Conservation (phyloP, 1,140 invertebrate genomes). For the Hetaerina americana region DNA sequence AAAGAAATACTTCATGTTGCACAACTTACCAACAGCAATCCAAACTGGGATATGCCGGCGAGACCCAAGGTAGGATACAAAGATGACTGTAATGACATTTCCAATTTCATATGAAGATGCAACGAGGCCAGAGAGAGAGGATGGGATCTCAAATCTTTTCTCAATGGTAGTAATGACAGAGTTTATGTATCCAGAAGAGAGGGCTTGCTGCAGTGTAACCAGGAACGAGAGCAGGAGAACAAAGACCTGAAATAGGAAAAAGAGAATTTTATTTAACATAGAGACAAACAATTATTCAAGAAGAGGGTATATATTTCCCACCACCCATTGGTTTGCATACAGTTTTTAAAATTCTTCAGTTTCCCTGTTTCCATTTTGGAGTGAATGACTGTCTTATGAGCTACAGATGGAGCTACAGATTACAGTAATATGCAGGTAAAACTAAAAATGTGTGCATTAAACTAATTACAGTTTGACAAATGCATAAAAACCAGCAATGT, state of each 20-base stretch:
- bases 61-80: constrained; percentile 87
- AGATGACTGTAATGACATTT: constrained; percentile 88
- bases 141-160: constrained; percentile 90
- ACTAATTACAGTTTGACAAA: too few species aligned
- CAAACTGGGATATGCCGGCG: constrained; percentile 84
- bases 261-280: too few species aligned
- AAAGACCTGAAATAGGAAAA: constrained; percentile 58
- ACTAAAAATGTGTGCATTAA: too few species aligned
- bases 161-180: constrained; percentile 95
- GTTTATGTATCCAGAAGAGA: constrained; percentile 83
- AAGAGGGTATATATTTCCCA: too few species aligned
- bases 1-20: not conserved
- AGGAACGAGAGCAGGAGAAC: constrained; percentile 83
- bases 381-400: too few species aligned
- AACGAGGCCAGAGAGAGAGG: constrained; percentile 79
- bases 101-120: constrained; percentile 92
- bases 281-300: too few species aligned
- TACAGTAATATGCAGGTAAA: too few species aligned
- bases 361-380: too few species aligned
- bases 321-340: too few species aligned
- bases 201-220: constrained; percentile 77
- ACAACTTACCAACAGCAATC: constrained; percentile 69
- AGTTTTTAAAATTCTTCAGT: too few species aligned
- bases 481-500: too few species aligned
- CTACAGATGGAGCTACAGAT: too few species aligned